A percentile compares a stretch with the other conserved stretches of the same genome.
Conservation (phyloP, 2,888 invertebrate species). For the Bellardia bayeri region DNA sequence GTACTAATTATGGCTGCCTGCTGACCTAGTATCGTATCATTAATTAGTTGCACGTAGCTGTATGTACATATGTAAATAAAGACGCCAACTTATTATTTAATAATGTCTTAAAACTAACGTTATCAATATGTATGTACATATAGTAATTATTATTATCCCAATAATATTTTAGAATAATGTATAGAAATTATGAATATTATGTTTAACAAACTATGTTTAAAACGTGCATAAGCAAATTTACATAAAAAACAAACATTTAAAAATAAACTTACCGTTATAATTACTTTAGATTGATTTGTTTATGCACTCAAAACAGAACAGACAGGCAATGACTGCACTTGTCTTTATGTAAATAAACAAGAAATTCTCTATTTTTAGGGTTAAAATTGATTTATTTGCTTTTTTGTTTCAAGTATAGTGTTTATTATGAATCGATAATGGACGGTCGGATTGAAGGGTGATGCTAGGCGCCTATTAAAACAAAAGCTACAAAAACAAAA, state of each 20-base stretch:
- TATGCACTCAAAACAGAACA: constrained; percentile 18
- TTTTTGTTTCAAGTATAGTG: constrained; percentile 9
- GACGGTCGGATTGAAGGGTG: constrained; percentile 27
- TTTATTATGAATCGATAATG: constrained; percentile 35
- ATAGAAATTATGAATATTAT: too few species aligned
- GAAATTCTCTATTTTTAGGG: not conserved
- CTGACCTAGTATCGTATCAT: too few species aligned
- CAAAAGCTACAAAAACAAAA: constrained; percentile 27
- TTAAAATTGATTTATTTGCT: constrained; percentile 33
- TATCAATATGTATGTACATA: too few species aligned
- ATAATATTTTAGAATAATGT: not conserved
- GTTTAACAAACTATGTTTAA: too few species aligned
- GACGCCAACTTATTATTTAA: too few species aligned
- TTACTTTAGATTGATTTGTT: constrained; percentile 23
- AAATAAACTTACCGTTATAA: constrained; percentile 42
- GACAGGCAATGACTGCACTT: constrained; percentile 36
- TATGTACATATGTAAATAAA: too few species aligned
- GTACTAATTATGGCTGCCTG: too few species aligned
- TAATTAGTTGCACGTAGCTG: too few species aligned
- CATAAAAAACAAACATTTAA: not conserved
- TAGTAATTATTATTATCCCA: too few species aligned
- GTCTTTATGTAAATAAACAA: constrained; percentile 55
- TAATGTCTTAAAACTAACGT: too few species aligned
- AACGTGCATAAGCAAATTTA: not conserved
- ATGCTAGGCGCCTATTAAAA: constrained; percentile 37